Evolutionary conservation across 2,797 vertebrate species (phyloP), one percentile per base, ranked within the genome.

Genomic region (Pseudopleuronectes americanus): DNA sequence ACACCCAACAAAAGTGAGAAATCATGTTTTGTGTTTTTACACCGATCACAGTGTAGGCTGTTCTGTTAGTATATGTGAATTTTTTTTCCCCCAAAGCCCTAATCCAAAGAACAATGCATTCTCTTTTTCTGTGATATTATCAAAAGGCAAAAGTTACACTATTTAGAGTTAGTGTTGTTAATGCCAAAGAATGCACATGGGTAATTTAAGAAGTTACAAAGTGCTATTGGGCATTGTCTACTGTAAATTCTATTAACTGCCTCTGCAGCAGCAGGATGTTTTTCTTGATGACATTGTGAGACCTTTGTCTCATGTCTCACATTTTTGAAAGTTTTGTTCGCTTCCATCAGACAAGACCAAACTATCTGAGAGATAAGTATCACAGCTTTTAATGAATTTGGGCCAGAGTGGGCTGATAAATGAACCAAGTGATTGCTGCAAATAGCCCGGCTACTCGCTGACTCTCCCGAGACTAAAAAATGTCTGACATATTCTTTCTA

Each of bases 341-440:
- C 57, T 65, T 72, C 76, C 52, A 57, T 65, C 56, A 62, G 57
- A 74, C 49, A 55, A 84, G 68, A 21, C 51, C 26, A 6, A 56
- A 36, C 26, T 59, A 28, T 47, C 49, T 2, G 0, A 14, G 19
- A 53, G 84, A 80, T 67, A 67, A 60, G 28, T 22, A 71, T 79
- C 57, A 0, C 8, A 2, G 56, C 4, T 48, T 71, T 66, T 71
- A 77, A 77, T 84, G 68, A 76, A 70, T 77, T 77, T 69, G 45
- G 70, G 58, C 74, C 21, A 6, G 54, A 79, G 41, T 24, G 12
- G 65, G 53, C 66, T 74, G 77, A 87, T 83, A 65, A 77, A 86
- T 78, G 58, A 84, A 81, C 26, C 16, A 1, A 64, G 63, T 62
- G 61, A 74, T 66, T 83, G 58, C 33, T 21, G 55, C 57, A 72